Evolutionary conservation across 2,888 invertebrate species (phyloP), one percentile per base, ranked within the genome.

Genomic region (Arrhopalites spinosus): DNA sequence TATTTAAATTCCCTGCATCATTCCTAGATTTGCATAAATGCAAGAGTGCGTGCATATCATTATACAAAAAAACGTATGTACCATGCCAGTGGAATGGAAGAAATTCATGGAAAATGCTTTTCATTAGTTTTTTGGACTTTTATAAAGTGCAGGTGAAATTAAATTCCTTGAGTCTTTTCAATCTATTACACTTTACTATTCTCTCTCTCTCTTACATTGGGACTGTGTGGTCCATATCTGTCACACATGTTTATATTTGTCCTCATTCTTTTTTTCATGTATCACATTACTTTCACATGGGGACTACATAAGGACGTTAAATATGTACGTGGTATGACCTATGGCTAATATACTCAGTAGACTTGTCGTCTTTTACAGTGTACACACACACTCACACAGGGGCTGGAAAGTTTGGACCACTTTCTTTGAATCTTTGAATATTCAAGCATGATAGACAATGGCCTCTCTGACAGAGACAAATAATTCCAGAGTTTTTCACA

Each of bases 381-480:
- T 64, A 53, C 53, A 53, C 53, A 13, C 53, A n/a, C 47, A 20
- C 2, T 64, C 15, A 27, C 29, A 64, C 20, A 29, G 20, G 30
- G 20, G 45, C 30, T 43, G 15, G 43, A 66, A 66, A 66, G 43
- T 36, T 43, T 66, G 56, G 70, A 70, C 56, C 70, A 56, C 70
- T 53, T 53, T 30, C 36, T 29, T 27, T 7, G n/a, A 70, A 56
- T 50, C 27, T 72, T 66, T 73, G 59, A 71, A 71, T 71, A 59
- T 59, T 71, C 59, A 59, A 59, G 71, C 20, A 43, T 17, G 20
- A 59, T 66, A 56, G 66, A 73, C 73, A 73, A 73, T 66, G 25
- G 50, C 63, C 13, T 29, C 36, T 30, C 8, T 78, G 78, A 78
- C 78, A 78, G 78, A 76, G 78, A 78, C 78, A 78, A 78, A 78